phyloP scores from a whole-genome alignment of 2,888 invertebrate genomes.

The Nasonia oneida region DNA sequence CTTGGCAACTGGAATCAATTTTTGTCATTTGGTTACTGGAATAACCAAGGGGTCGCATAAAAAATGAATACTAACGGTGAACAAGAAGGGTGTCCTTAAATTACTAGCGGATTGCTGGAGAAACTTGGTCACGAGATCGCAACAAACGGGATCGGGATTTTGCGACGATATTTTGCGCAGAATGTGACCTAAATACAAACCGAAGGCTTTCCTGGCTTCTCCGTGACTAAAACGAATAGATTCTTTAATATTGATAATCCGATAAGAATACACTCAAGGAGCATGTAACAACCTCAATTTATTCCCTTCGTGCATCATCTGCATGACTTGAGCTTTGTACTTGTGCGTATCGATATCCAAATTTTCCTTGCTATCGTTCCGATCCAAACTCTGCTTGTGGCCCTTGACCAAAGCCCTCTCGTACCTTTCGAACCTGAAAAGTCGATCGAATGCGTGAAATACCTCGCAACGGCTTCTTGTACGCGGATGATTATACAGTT shows the following conservation, averaged over 20 bases:
- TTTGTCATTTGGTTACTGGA: not conserved
- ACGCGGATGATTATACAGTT: too few species aligned
- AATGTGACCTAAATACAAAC: slow-evolving; percentile 87
- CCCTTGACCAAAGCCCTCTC: slow-evolving; percentile 82
- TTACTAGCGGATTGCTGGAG: slow-evolving; percentile 86
- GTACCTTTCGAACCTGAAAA: slow-evolving; percentile 81
- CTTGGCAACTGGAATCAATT: slow-evolving; percentile 83
- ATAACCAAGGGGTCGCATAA: not conserved
- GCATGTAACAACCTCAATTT: slow-evolving; percentile 82
- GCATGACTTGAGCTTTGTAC: slow-evolving; percentile 82
- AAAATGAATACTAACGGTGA: slow-evolving; percentile 79
- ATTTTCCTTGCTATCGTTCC: slow-evolving; percentile 76
- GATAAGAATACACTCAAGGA: not conserved
- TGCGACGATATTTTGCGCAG: slow-evolving; percentile 84
- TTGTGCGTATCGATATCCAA: slow-evolving; percentile 80
- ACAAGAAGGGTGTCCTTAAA: slow-evolving; percentile 85
- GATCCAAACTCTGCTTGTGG: slow-evolving; percentile 77
- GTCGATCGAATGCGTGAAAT: not conserved
- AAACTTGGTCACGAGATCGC: slow-evolving; percentile 88
- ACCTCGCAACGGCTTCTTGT: too few species aligned
- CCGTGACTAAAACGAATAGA: slow-evolving; percentile 74
- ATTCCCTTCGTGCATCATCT: slow-evolving; percentile 84
- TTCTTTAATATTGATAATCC: not conserved
- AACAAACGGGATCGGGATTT: slow-evolving; percentile 76
- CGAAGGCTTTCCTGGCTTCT: slow-evolving; percentile 89